A percentile compares a stretch with the other conserved stretches of the same genome.
Conservation (phyloP, 1,140 invertebrate species). For the Chironomus striatipennis region DNA sequence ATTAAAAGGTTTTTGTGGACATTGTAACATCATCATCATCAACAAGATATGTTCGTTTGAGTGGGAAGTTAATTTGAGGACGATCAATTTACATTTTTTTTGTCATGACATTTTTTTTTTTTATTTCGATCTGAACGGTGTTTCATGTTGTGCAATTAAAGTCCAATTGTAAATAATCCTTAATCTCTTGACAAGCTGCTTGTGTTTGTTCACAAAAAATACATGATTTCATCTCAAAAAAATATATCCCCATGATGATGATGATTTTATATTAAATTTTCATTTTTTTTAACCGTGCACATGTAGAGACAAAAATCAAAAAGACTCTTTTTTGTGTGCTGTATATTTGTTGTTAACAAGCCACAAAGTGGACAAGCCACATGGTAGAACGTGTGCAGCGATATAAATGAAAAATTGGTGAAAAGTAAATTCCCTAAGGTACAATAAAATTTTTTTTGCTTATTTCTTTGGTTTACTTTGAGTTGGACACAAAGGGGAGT, state of each 20-base stretch:
- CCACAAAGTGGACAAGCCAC: not conserved
- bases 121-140: too few species aligned
- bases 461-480: not conserved
- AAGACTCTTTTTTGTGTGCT: not conserved
- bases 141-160: slow-evolving; percentile 3
- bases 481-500: not conserved
- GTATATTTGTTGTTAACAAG: not conserved
- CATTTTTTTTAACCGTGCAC: not conserved
- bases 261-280: not conserved
- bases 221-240: not conserved
- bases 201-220: not conserved
- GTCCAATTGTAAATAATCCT: slow-evolving; percentile 20
- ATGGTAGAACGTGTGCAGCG: not conserved
- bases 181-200: not conserved
- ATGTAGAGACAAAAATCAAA: not conserved
- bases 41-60: too few species aligned
- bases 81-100: too few species aligned
- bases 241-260: not conserved
- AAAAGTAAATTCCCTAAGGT: slow-evolving; percentile 5
- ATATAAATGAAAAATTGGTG: slow-evolving; percentile 20
- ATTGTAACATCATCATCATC: too few species aligned
- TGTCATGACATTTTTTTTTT: too few species aligned
- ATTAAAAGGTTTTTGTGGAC: not conserved
- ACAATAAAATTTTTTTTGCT: not conserved
- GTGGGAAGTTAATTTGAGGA: too few species aligned